These are phyloP conservation scores for Silvanus unidentatus DNA, from an alignment of 2,888 invertebrate species.

Conservation along the genomic window DNA sequence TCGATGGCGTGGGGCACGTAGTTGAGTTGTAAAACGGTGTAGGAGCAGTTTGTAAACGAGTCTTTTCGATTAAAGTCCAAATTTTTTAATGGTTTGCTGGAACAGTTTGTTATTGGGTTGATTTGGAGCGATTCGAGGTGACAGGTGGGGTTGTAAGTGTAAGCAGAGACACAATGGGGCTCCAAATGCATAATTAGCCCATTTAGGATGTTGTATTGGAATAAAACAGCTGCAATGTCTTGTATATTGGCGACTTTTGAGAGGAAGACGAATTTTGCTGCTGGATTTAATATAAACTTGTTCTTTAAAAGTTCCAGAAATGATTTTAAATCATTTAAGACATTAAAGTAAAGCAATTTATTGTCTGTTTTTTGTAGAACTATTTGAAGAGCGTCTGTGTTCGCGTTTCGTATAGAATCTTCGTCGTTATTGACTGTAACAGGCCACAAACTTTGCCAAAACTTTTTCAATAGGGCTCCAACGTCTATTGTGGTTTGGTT, in stretches of 20 bases:
- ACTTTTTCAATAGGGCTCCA: too few species aligned
- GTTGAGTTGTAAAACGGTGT: conserved; percentile 33
- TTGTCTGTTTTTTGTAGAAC: too few species aligned
- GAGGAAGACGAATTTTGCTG: conserved; percentile 23
- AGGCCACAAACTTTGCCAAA: too few species aligned
- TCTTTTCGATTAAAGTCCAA: neutral
- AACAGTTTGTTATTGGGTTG: conserved; percentile 32
- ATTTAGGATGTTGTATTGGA: conserved; percentile 25
- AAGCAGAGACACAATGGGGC: conserved; percentile 8
- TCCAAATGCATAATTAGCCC: conserved; percentile 27
- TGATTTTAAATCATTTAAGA: neutral
- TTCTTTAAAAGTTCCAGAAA: too few species aligned
- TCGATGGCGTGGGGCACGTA: conserved; percentile 37
- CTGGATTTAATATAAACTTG: conserved; percentile 15
- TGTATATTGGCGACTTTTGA: too few species aligned
- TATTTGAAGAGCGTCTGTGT: too few species aligned
- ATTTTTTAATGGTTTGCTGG: conserved; percentile 18
- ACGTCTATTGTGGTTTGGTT: too few species aligned
- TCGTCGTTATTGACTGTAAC: too few species aligned
- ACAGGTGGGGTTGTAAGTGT: too few species aligned
- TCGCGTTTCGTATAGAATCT: too few species aligned
- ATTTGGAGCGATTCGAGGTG: conserved; percentile 17
- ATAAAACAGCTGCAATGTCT: conserved; percentile 21
- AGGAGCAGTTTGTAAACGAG: conserved; percentile 26
- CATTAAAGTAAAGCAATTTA: conserved; percentile 20